Base-by-base conservation (phyloP, 2,888 invertebrate genomes). In the Hirtodrosophila cameraria region DNA sequence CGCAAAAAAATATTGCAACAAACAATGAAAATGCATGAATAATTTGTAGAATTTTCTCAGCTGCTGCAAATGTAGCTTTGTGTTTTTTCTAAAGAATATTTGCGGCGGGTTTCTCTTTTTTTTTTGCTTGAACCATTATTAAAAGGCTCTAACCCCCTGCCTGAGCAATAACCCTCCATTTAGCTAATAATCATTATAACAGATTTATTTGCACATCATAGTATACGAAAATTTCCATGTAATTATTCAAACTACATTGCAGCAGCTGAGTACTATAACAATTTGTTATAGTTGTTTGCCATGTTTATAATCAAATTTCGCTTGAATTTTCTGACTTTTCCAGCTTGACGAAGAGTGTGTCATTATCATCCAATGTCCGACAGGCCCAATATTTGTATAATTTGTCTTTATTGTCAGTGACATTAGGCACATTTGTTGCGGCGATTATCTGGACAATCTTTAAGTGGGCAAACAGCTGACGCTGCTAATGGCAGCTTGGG, bases 361-460 rank as follows among this genome's bases (percentile, higher is more conserved):
- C 75, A 78, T 75, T 76, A 75, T 78, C 71, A 75, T 61, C 67
- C 43, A 39, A 53, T 35, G 48, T 25, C 71, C 49, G 31, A 28
- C 31, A 18, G 49, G 58, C 53, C 52, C 72, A 76, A 75, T 75
- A 78, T 78, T 76, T 76, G 79, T 75, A 75, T 75, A 76, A 76
- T 76, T 76, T 79, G 71, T 77, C 75, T 74, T 78, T 78, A 78
- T 78, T 80, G 80, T 80, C 80, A 78, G 65, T 74, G 77, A 74
- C 77, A 78, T 78, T 77, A 78, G 77, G 71, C 74, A 80, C 77
- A 78, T 80, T 78, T 80, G 77, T 74, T 74, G 74, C 80, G 74
- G 74, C 74, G 77, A 78, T 78, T 78, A 78, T 80, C 77, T 77
- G 68, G 67, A 60, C 71, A 71, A 74, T 77, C 80, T 80, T 77